These are phyloP conservation scores for Tychaedon coryphoeus DNA, from an alignment of 2,113 vertebrate species.

Conservation along the genomic window DNA sequence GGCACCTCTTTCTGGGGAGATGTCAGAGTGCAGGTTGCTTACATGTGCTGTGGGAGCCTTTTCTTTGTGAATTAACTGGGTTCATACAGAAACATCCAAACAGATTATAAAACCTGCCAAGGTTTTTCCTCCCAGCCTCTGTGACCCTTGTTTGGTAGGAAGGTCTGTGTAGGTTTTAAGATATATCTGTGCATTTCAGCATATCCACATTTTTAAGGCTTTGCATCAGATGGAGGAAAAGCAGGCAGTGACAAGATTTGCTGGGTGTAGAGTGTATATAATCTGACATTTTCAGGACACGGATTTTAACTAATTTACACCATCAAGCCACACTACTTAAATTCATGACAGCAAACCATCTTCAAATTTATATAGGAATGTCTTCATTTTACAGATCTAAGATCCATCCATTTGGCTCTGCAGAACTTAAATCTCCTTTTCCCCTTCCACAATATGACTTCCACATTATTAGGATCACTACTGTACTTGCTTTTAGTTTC, in stretches of 20 bases:
- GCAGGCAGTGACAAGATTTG: conserved; percentile 51
- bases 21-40: not conserved
- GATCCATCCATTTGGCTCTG: not conserved
- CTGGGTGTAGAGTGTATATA: not conserved
- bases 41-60: not conserved
- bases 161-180: not conserved
- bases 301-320: conserved; percentile 56
- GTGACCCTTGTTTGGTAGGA: not conserved
- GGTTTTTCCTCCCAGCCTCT: not conserved
- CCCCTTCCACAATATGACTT: not conserved
- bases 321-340: conserved; percentile 20
- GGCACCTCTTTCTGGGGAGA: not conserved
- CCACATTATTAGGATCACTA: not conserved
- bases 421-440: conserved; percentile 35
- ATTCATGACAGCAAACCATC: not conserved
- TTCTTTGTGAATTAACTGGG: not conserved
- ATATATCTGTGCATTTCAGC: not conserved
- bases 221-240: conserved; percentile 40
- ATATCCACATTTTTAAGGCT: conserved; percentile 13
- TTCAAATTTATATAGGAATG: not conserved
- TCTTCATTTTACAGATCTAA: not conserved
- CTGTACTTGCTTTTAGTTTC: not conserved
- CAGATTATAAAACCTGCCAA: not conserved
- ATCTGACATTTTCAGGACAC: conserved; percentile 51
- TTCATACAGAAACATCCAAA: not conserved